These are phyloP conservation scores for Phaedon cochleariae DNA, from an alignment of 2,888 invertebrate genomes.

Conservation along the genomic window DNA sequence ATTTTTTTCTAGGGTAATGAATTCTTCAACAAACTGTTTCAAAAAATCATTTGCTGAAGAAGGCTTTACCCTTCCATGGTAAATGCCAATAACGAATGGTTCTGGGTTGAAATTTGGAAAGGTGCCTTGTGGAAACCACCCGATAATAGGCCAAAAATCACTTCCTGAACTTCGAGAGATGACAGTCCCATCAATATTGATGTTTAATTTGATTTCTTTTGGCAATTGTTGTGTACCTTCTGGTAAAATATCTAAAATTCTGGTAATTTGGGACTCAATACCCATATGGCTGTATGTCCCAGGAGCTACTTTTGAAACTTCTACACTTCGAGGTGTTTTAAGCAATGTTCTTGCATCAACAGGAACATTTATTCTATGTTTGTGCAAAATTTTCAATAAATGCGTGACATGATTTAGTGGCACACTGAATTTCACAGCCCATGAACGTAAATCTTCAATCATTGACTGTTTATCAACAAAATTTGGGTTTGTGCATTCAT, in stretches of 20 bases:
- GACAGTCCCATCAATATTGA: constrained; percentile 1
- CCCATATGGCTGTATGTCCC: background rate
- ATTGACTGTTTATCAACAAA: too few species aligned
- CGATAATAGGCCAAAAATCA: constrained; percentile 7
- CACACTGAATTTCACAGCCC: too few species aligned
- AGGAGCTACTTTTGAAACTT: constrained; percentile 6
- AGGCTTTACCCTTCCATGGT: background rate
- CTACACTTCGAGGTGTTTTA: constrained; percentile 1
- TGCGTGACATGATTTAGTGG: too few species aligned
- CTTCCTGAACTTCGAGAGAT: constrained; percentile 2
- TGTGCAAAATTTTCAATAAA: too few species aligned
- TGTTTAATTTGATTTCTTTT: constrained; percentile 3
- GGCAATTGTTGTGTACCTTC: background rate
- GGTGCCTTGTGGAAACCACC: constrained; percentile 7
- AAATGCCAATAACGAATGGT: constrained; percentile 8
- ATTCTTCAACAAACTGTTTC: constrained; percentile 1
- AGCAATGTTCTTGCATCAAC: too few species aligned
- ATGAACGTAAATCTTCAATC: too few species aligned
- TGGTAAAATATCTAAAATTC: background rate
- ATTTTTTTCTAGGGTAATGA: background rate
- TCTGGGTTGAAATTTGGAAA: constrained; percentile 1
- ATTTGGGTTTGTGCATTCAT: too few species aligned
- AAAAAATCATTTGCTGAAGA: constrained; percentile 3
- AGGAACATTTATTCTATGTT: too few species aligned
- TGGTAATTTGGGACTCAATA: constrained; percentile 5